These are phyloP conservation scores for Caenorhabditis macrosperma DNA, from an alignment of 2,888 invertebrate species.

Conservation along the genomic window DNA sequence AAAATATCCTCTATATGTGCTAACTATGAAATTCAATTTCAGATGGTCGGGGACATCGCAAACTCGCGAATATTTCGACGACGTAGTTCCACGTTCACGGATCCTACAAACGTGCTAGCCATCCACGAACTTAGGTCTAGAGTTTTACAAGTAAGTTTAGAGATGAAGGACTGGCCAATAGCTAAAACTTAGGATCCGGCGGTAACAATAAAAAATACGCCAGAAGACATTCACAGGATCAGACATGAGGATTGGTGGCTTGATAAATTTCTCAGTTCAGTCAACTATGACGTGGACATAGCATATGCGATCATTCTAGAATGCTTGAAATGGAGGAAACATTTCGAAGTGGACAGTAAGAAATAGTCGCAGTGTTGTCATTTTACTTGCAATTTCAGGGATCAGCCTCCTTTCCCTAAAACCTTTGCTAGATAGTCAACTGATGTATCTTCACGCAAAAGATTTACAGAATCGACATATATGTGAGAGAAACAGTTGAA, in stretches of 20 bases:
- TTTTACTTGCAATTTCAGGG: slow-evolving; percentile 51
- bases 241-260: slow-evolving; percentile 73
- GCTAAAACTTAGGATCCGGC: slow-evolving; percentile 42
- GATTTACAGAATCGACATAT: slow-evolving; percentile 70
- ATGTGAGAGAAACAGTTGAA: slow-evolving; percentile 54
- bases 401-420: slow-evolving; percentile 72
- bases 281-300: slow-evolving; percentile 74
- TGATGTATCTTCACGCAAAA: slow-evolving; percentile 74
- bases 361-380: not conserved
- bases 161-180: too few species aligned
- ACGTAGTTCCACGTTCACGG: slow-evolving; percentile 53
- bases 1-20: too few species aligned
- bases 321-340: slow-evolving; percentile 74
- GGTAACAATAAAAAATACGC: slow-evolving; percentile 18
- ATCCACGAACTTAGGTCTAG: slow-evolving; percentile 56
- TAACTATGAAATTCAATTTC: too few species aligned
- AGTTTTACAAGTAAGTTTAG: slow-evolving; percentile 53
- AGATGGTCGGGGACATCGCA: slow-evolving; percentile 35
- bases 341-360: slow-evolving; percentile 72
- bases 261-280: slow-evolving; percentile 60
- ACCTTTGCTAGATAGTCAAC: slow-evolving; percentile 65
- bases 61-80: slow-evolving; percentile 46
- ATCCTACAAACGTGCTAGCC: slow-evolving; percentile 48
- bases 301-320: slow-evolving; percentile 72
- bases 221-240: slow-evolving; percentile 62